phyloP scores from a whole-genome alignment of 2,797 vertebrate species.

The Hapalemur alaotrensis region DNA sequence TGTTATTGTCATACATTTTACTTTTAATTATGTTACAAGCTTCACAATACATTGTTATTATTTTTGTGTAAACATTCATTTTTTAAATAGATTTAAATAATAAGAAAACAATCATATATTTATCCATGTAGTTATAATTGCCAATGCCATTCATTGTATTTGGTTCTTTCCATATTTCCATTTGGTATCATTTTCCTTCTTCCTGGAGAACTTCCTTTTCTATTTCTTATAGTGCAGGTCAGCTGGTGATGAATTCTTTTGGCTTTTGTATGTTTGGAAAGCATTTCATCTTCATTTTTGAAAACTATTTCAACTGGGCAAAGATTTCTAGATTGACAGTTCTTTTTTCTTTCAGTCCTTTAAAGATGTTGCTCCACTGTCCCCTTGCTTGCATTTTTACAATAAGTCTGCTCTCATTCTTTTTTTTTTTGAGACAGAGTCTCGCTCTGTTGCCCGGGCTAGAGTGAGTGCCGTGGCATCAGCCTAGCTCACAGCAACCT shows the following conservation, averaged over 20 bases:
- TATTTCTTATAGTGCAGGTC: background rate
- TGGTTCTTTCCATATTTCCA: background rate
- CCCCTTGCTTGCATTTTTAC: constrained; percentile 20
- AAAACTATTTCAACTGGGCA: background rate
- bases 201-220: background rate
- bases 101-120: background rate
- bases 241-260: background rate
- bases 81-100: background rate
- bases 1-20: background rate
- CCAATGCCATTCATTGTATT: background rate
- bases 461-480: no score
- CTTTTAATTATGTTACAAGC: background rate
- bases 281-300: constrained; percentile 15
- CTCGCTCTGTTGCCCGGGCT: no score
- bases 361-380: background rate
- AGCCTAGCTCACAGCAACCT: no score
- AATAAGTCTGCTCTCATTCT: background rate
- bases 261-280: constrained; percentile 29
- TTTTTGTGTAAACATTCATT: background rate
- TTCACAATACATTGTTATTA: background rate
- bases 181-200: background rate
- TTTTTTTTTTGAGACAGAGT: no score
- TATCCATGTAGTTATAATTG: background rate
- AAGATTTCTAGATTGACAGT: background rate
- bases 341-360: constrained; percentile 11